Conservation (phyloP, 2,888 invertebrate species). For the Onthophagus sagittarius region DNA sequence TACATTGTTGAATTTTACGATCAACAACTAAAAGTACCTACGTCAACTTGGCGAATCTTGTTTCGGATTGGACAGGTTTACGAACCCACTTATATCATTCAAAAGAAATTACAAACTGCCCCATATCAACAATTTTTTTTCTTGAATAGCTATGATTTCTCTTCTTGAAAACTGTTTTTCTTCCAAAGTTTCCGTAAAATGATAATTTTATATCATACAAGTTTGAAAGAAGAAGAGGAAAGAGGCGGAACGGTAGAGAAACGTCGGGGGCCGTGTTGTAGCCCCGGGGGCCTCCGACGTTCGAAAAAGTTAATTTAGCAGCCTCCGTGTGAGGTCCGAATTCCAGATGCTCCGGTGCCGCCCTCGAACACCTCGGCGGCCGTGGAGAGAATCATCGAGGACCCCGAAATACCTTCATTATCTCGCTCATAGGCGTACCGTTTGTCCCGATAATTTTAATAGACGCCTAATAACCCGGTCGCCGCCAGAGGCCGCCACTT, state of each 20-base stretch:
- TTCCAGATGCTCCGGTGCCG: constrained; percentile 31
- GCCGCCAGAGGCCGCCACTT: neutral
- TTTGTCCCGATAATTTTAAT: constrained; percentile 22
- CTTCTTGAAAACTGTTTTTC: no score
- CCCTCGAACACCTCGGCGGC: constrained; percentile 31
- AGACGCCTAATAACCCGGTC: constrained; percentile 20
- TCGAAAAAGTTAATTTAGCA: constrained; percentile 35
- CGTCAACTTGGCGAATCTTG: neutral
- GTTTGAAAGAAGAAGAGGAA: constrained; percentile 1
- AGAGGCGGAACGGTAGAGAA: neutral
- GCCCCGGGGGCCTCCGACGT: constrained; percentile 22
- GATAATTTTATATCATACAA: constrained; percentile 33
- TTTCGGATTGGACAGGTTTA: neutral
- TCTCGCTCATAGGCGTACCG: constrained; percentile 22
- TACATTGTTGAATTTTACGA: neutral
- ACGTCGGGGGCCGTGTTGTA: neutral
- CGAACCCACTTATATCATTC: neutral
- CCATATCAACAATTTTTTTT: no score
- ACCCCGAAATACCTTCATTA: constrained; percentile 26
- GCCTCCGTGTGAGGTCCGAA: constrained; percentile 35
- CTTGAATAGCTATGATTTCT: no score
- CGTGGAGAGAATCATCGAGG: constrained; percentile 24
- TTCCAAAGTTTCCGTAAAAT: constrained; percentile 35
- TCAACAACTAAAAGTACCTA: neutral
- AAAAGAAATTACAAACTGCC: no score